Base-by-base conservation (phyloP, 1,140 invertebrate genomes). In the Macrosteles quadrilineatus region DNA sequence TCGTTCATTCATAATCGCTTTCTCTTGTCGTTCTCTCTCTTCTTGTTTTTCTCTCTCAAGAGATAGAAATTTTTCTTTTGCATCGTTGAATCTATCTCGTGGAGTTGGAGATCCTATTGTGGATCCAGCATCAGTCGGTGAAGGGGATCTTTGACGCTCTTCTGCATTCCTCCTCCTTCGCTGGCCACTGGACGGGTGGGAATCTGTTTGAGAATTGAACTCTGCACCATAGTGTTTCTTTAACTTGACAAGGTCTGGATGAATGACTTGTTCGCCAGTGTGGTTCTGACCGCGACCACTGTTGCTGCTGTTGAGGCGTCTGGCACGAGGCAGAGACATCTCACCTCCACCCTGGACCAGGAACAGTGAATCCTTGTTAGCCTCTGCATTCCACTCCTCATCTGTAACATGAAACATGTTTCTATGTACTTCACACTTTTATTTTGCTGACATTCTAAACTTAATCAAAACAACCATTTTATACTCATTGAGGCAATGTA, bases 1-100 rank as follows among this genome's bases (percentile, higher is more conserved):
- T 21, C 55, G 50, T 45, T 73, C 69, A 21, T 40, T 66, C 1
- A 50, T 59, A 23, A 53, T 3, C 1, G 62, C 70, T 25, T 57
- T 67, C 50, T 73, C 63, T 55, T 69, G 36, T 11, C 70, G 63
- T 65, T 72, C 68, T 66, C 75, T 78, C 76, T 83, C 82, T 1
- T 79, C 83, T 65, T 87, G 84, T 45, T 87, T 84, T 72, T 90
- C 87, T 71, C 87, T 83, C 79, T 94, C 91, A 81, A 93, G 84
- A 25, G 88, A 86, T 77, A 89, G 84, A 76, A 93, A 93, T 79
- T 92, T 92, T 76, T 93, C 90, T 78, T 92, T 93, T 45, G 91
- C 91, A 75, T 92, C 91, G 74, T 91, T 89, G 78, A 93, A 93
- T 43, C 91, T 85, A 72, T 93, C 91, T 68, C 89, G 84, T 0